Evolutionary conservation across 2,113 vertebrate species (phyloP), one percentile per base, ranked within the genome.

Genomic region (Odontesthes bonariensis): DNA sequence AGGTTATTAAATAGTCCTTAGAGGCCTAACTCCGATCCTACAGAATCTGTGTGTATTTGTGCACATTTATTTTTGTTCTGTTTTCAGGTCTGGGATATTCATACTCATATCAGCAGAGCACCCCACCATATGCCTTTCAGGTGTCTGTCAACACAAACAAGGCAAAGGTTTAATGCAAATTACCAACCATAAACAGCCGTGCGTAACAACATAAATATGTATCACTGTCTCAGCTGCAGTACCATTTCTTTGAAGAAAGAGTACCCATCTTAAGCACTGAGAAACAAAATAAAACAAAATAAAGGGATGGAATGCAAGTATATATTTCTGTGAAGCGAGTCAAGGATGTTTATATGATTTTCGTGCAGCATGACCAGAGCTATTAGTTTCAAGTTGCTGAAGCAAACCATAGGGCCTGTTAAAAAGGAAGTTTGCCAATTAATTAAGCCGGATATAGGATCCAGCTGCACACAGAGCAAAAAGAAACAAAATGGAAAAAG

Each of bases 101-200:
- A 27, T 78, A 33, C 33, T 23, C 53, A 31, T 67, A 55, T 72
- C 52, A 20, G 53, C 73, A 46, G 59, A 69, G 53, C 61, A 40
- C 38, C 20, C 35, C 14, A 5, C 70, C 67, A 64, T 77, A 77
- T 66, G 63, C 75, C 72, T 84, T 78, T 81, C 84, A 81, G 79
- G 84, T 86, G 85, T 73, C 66, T 77, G 57, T 58, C 47, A 81
- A 59, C 70, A 19, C 73, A 82, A 71, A 82, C 23, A 76, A 74
- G 79, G 56, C 75, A 61, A 47, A 73, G 58, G 67, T 80, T 90
- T 75, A 70, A 89, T 88, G 88, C 87, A 88, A 88, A 89, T 84
- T 42, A 79, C 57, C 33, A 54, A 59, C 64, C 79, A 65, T 69
- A 74, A 88, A 84, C 80, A 81, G 77, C 66, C 70, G 49, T 83